phyloP scores from a whole-genome alignment of 2,888 invertebrate genomes.

The Steinernema hermaphroditum region DNA sequence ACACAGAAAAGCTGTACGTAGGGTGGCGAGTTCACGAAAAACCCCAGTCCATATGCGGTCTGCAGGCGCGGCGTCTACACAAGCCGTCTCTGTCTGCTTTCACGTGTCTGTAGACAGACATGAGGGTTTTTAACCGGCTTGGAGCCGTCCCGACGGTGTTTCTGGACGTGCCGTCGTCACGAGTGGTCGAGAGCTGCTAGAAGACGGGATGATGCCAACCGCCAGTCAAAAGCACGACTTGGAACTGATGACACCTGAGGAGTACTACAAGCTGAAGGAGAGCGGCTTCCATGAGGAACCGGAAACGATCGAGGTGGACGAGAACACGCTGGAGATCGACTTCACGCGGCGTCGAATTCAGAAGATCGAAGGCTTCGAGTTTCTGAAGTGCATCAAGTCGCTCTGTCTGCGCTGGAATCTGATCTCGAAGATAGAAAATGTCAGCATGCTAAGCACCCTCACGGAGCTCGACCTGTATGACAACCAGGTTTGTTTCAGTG shows the following conservation, averaged over 20 bases:
- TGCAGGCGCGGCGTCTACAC: too few relatives aligned
- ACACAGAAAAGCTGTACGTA: too few relatives aligned
- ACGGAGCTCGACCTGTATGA: constrained; percentile 93
- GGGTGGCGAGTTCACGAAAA: too few relatives aligned
- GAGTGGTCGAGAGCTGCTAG: too few relatives aligned
- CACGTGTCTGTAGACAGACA: too few relatives aligned
- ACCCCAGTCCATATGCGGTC: too few relatives aligned
- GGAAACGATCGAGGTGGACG: constrained; percentile 34
- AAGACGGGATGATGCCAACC: too few relatives aligned
- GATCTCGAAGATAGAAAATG: constrained; percentile 90
- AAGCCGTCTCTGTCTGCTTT: too few relatives aligned
- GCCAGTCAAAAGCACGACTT: neutral
- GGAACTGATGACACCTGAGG: neutral
- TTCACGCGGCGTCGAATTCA: constrained; percentile 51
- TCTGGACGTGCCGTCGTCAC: too few relatives aligned
- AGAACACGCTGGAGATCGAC: constrained; percentile 44
- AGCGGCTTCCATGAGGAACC: constrained; percentile 15
- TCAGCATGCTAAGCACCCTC: constrained; percentile 75
- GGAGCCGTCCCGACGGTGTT: too few relatives aligned
- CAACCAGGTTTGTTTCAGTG: constrained; percentile 80
- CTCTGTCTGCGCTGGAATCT: constrained; percentile 91
- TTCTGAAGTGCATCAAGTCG: constrained; percentile 70
- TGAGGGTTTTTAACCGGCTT: too few relatives aligned
- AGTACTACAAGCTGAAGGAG: constrained; percentile 5
- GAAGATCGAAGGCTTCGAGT: constrained; percentile 55